These are phyloP conservation scores for Lipophrys pholis DNA, from an alignment of 2,113 vertebrate species.

Conservation along the genomic window DNA sequence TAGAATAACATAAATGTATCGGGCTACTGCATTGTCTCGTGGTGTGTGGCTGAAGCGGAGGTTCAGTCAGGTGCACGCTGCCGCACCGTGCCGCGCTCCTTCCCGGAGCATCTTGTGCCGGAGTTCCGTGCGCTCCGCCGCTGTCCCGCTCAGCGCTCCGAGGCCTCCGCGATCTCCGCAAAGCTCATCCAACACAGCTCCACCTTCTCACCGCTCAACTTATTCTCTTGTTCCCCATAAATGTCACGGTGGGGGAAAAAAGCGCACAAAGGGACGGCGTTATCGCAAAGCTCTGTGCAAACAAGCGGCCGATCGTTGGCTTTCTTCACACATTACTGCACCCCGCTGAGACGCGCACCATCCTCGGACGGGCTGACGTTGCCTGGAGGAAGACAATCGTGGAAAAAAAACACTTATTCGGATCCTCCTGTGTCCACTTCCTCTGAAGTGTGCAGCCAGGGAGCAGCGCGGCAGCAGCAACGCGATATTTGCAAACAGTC, in stretches of 20 bases:
- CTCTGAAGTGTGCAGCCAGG: slow-evolving; percentile 15
- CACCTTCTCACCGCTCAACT: background rate
- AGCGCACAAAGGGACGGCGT: slow-evolving; percentile 45
- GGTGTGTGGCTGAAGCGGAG: background rate
- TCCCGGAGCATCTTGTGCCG: slow-evolving; percentile 53
- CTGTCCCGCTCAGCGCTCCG: background rate
- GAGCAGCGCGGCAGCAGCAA: slow-evolving; percentile 50
- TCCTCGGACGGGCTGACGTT: too few relatives aligned
- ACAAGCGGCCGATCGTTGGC: slow-evolving; percentile 10
- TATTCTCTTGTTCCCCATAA: background rate
- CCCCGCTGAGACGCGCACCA: background rate
- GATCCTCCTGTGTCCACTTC: slow-evolving; percentile 8
- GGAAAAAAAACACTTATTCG: background rate
- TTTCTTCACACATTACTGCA: slow-evolving; percentile 31
- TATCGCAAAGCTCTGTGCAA: slow-evolving; percentile 12
- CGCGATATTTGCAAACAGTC: slow-evolving; percentile 73
- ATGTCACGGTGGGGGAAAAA: slow-evolving; percentile 2
- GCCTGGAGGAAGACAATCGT: too few relatives aligned
- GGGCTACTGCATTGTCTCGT: slow-evolving; percentile 15
- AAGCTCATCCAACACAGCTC: background rate
- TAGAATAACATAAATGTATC: slow-evolving; percentile 4
- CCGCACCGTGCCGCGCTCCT: slow-evolving; percentile 13
- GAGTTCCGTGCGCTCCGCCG: slow-evolving; percentile 25
- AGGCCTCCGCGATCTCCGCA: slow-evolving; percentile 28
- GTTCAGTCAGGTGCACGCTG: background rate